phyloP scores from a whole-genome alignment of 2,888 invertebrate species.

The Heliconius hortense region DNA sequence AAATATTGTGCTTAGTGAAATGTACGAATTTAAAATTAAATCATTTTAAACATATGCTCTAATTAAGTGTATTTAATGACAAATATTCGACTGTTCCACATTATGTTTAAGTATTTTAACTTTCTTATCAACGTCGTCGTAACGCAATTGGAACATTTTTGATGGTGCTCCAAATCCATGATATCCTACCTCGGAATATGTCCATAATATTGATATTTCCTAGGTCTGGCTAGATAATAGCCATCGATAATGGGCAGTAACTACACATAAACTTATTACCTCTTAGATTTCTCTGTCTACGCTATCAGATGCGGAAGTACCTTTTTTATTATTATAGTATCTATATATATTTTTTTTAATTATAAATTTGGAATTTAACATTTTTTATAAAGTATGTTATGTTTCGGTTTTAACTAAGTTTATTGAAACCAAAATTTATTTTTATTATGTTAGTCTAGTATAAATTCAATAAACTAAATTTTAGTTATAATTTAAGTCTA shows the following conservation, averaged over 20 bases:
- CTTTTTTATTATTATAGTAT: neutral
- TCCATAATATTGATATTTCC: neutral
- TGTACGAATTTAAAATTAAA: conserved; percentile 4
- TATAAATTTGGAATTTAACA: too few species aligned
- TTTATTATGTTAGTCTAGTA: too few species aligned
- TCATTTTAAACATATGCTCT: neutral
- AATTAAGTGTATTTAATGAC: neutral
- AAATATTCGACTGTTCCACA: neutral
- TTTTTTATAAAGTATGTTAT: too few species aligned
- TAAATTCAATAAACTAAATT: too few species aligned
- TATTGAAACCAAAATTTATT: too few species aligned
- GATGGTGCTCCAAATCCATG: neutral
- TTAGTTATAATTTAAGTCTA: too few species aligned
- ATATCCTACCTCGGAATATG: too few species aligned
- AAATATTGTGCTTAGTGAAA: conserved; percentile 7
- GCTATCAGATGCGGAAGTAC: neutral
- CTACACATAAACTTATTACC: too few species aligned
- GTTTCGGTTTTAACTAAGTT: too few species aligned
- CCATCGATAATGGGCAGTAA: neutral
- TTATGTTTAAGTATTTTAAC: neutral
- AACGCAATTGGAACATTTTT: neutral
- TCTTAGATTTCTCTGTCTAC: neutral
- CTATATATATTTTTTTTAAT: too few species aligned
- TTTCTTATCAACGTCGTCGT: neutral
- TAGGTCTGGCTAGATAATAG: neutral